Evolutionary conservation across 2,797 vertebrate genomes (phyloP).

Genomic region (Phataginus tetradactyla): DNA sequence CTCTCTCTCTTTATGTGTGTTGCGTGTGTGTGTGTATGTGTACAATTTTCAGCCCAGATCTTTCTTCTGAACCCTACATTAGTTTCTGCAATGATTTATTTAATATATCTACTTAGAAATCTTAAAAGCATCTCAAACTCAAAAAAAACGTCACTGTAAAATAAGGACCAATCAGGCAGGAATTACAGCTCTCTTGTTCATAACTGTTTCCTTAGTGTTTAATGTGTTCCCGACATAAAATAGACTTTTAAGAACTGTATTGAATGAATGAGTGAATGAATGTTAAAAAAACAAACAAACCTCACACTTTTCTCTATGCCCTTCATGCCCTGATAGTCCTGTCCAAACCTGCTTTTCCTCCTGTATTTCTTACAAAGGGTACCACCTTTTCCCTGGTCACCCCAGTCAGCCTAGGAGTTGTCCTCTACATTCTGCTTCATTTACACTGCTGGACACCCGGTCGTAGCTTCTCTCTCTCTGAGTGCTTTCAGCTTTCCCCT

Average conservation of each 20-base stretch:
- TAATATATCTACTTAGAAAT: neutral
- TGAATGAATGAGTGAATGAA: neutral
- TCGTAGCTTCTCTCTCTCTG: neutral
- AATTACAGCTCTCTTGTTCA: neutral
- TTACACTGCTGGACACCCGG: too few relatives aligned
- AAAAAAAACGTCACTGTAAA: neutral
- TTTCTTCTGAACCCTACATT: neutral
- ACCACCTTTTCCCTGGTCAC: neutral
- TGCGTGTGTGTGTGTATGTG: neutral
- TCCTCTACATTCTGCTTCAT: neutral
- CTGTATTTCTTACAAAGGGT: neutral
- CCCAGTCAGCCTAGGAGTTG: neutral
- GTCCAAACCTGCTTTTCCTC: neutral
- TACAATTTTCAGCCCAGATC: neutral
- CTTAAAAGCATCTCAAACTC: neutral
- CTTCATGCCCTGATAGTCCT: neutral
- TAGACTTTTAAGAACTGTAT: slow-evolving; percentile 4
- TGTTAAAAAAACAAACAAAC: neutral
- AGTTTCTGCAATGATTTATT: neutral
- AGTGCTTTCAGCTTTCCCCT: neutral
- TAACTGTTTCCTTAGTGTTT: neutral
- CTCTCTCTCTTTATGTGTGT: neutral
- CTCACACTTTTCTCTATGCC: neutral
- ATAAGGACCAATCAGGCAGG: neutral
- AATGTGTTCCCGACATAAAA: neutral